A percentile compares a stretch with the other conserved stretches of the same genome.
Conservation (phyloP, 2,888 invertebrate genomes). For the Alentia gelatinosa region DNA sequence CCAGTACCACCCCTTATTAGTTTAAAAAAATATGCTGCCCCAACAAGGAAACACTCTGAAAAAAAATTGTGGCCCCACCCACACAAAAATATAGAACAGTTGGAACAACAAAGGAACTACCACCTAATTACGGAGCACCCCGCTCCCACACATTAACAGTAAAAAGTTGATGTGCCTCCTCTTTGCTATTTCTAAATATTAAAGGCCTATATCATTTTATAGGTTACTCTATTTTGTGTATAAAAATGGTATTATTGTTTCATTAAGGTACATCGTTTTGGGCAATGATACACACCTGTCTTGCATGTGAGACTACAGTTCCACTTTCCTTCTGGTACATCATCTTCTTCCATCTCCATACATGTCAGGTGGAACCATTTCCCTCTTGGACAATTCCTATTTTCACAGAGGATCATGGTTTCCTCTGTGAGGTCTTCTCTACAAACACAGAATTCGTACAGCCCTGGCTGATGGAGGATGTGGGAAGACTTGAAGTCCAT, state of each 20-base stretch:
- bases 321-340: not conserved
- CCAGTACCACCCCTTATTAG: too few relatives aligned
- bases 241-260: not conserved
- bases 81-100: too few relatives aligned
- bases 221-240: too few relatives aligned
- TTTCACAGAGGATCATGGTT: not conserved
- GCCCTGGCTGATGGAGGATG: too few relatives aligned
- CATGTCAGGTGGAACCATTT: not conserved
- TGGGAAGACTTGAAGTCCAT: too few relatives aligned
- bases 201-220: not conserved
- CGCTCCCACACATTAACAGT: not conserved
- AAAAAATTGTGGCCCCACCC: too few relatives aligned
- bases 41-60: too few relatives aligned
- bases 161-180: not conserved
- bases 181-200: not conserved
- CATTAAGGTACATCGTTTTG: too few relatives aligned
- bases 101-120: too few relatives aligned
- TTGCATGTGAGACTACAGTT: conserved; percentile 33
- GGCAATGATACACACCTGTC: not conserved
- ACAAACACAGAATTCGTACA: not conserved
- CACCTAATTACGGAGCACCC: too few relatives aligned
- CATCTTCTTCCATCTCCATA: not conserved
- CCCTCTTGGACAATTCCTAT: not conserved
- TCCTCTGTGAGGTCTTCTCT: not conserved
- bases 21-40: too few relatives aligned